These are phyloP conservation scores for Pseudanteris insignis DNA, from an alignment of 2,888 invertebrate genomes.

Conservation along the genomic window DNA sequence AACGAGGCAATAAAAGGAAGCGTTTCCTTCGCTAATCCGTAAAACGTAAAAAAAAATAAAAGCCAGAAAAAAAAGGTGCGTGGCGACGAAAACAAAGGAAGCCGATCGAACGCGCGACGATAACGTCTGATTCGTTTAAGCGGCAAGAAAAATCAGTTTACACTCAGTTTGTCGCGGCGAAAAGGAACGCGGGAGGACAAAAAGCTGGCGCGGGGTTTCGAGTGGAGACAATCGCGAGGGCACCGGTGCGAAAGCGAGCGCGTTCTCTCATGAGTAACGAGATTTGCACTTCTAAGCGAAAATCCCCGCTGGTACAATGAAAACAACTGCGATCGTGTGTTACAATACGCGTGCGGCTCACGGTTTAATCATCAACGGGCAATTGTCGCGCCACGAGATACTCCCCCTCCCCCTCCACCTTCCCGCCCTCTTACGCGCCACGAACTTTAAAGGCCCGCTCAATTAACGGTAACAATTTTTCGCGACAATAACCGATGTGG, in stretches of 20 bases:
- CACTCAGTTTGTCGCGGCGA: constrained; percentile 34
- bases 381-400: constrained; percentile 26
- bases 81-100: constrained; percentile 19
- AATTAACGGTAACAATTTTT: constrained; percentile 9
- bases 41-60: no score
- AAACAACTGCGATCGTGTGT: constrained; percentile 40
- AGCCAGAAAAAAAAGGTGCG: constrained; percentile 9
- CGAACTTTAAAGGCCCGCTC: constrained; percentile 11
- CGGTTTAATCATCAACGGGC: constrained; percentile 20
- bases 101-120: constrained; percentile 24
- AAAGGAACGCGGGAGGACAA: constrained; percentile 23
- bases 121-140: constrained; percentile 33
- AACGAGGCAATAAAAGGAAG: no score
- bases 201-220: constrained; percentile 31
- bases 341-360: constrained; percentile 15
- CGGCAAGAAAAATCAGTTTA: constrained; percentile 37
- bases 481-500: constrained; percentile 17
- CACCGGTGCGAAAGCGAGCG: constrained; percentile 33
- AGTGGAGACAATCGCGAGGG: constrained; percentile 35
- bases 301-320: constrained; percentile 40
- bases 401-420: no score
- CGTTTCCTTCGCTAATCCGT: no score
- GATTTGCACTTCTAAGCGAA: constrained; percentile 40
- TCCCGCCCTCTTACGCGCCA: no score
- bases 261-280: constrained; percentile 46